Conservation (phyloP, 2,113 vertebrate genomes). For the Ramphastos sulfuratus region DNA sequence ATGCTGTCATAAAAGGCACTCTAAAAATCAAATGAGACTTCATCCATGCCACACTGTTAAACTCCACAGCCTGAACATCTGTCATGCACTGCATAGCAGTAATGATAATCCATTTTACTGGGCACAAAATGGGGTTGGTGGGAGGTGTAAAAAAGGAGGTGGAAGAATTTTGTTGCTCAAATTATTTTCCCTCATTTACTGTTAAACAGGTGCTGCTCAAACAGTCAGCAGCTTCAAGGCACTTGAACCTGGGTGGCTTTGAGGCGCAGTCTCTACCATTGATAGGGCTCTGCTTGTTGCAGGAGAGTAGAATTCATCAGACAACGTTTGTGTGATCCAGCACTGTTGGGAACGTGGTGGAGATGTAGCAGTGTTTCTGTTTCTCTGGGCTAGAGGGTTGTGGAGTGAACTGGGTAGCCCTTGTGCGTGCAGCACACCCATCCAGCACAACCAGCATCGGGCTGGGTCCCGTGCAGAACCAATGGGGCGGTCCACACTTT, state of each 20-base stretch:
- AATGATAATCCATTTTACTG: neutral
- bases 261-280: neutral
- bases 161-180: neutral
- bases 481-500: neutral
- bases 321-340: neutral
- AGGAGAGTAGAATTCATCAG: neutral
- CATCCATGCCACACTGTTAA: neutral
- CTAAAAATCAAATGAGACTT: slow-evolving; percentile 30
- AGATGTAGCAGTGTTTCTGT: neutral
- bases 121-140: neutral
- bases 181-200: neutral
- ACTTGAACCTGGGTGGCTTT: neutral
- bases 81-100: neutral
- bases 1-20: neutral
- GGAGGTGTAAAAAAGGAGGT: neutral
- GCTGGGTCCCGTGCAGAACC: accelerated
- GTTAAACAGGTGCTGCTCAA: neutral
- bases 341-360: neutral
- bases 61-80: neutral
- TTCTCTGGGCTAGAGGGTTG: neutral
- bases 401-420: neutral
- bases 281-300: neutral
- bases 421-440: neutral
- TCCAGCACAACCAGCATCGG: neutral
- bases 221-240: neutral